Conservation (phyloP, 2,888 invertebrate genomes). For the Nebria salina region DNA sequence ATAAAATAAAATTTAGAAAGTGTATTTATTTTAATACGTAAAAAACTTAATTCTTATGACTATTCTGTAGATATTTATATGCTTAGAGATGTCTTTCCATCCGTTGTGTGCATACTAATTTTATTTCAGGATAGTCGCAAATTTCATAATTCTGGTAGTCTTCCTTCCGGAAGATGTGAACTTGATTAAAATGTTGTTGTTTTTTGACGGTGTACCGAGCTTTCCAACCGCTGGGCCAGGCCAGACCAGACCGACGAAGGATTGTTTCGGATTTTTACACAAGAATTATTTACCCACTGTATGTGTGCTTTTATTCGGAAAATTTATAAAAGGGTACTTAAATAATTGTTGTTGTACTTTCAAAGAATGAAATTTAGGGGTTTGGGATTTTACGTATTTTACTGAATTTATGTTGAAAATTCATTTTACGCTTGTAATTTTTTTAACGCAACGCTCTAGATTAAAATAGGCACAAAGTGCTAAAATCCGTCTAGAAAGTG, state of each 20-base stretch:
- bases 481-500: too few relatives aligned
- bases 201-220: slow-evolving; percentile 12
- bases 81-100: too few relatives aligned
- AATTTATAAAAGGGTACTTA: neutral
- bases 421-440: neutral
- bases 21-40: too few relatives aligned
- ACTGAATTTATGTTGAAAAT: neutral
- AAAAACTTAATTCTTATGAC: too few relatives aligned
- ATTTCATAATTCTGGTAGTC: slow-evolving; percentile 35
- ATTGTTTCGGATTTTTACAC: slow-evolving; percentile 35
- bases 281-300: slow-evolving; percentile 11
- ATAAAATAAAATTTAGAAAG: too few relatives aligned
- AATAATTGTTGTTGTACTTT: neutral
- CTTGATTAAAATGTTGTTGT: slow-evolving; percentile 38
- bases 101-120: neutral
- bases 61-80: too few relatives aligned
- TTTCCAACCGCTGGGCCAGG: neutral
- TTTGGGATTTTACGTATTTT: neutral
- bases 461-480: too few relatives aligned
- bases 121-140: slow-evolving; percentile 9
- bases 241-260: slow-evolving; percentile 2
- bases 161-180: slow-evolving; percentile 43
- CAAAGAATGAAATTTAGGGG: neutral
- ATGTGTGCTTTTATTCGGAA: neutral
- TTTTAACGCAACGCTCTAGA: too few relatives aligned